A percentile compares a stretch with the other conserved stretches of the same genome.
phyloP scores from a whole-genome alignment of 2,888 invertebrate species.

The Amphipoea oculea region DNA sequence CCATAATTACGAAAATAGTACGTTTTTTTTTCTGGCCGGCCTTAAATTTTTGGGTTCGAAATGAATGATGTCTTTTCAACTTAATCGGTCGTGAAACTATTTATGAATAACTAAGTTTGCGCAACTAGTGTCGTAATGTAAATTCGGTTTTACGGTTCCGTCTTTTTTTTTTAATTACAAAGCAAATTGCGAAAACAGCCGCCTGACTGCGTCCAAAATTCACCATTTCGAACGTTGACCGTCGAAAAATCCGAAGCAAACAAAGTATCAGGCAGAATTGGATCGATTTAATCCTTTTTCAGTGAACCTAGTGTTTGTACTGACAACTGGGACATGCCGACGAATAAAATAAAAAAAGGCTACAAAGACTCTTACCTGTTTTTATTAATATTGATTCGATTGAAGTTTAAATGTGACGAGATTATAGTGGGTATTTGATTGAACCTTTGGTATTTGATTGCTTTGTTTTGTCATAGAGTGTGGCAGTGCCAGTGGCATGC shows the following conservation, averaged over 20 bases:
- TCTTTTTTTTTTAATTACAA: constrained; percentile 10
- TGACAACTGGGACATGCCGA: constrained; percentile 48
- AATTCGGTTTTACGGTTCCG: neutral
- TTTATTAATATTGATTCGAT: constrained; percentile 45
- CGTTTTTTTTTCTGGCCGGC: too few species aligned
- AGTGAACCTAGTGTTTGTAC: constrained; percentile 66
- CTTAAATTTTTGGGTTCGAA: too few species aligned
- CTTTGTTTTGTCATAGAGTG: neutral
- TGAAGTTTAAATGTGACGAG: neutral
- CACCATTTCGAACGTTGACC: constrained; percentile 4
- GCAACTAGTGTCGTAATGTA: too few species aligned
- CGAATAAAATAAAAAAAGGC: constrained; percentile 64
- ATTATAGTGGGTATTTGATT: neutral
- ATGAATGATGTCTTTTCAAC: too few species aligned
- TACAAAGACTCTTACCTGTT: constrained; percentile 37
- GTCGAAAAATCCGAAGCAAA: constrained; percentile 64
- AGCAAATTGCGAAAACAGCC: constrained; percentile 35
- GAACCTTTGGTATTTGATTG: neutral
- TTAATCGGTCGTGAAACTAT: too few species aligned
- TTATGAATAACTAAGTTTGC: too few species aligned
- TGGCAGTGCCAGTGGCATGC: too few species aligned
- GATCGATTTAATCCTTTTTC: constrained; percentile 74
- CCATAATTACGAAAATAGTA: too few species aligned
- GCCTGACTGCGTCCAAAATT: constrained; percentile 15
- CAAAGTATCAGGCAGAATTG: constrained; percentile 62